phyloP scores from a whole-genome alignment of 2,113 vertebrate species.

The Caranx melampygus region DNA sequence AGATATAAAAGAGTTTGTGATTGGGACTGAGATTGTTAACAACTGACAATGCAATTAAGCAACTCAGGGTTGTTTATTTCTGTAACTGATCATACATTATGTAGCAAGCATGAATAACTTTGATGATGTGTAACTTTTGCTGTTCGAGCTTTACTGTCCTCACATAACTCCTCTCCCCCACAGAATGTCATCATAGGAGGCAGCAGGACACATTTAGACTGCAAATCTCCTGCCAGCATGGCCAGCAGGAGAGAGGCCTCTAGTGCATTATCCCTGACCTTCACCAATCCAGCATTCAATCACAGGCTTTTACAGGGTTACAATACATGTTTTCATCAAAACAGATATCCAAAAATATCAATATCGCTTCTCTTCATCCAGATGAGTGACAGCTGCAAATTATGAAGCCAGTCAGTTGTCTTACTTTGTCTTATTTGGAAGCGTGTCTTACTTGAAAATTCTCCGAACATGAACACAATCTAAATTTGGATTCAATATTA shows the following conservation, averaged over 20 bases:
- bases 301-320: constrained; percentile 6
- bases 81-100: too few species aligned
- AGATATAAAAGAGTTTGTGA: not conserved
- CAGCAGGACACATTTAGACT: not conserved
- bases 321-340: not conserved
- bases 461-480: too few species aligned
- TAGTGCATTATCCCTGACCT: not conserved
- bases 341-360: not conserved
- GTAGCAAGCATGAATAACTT: too few species aligned
- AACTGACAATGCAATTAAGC: too few species aligned
- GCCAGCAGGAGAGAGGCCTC: constrained; percentile 1
- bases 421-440: too few species aligned
- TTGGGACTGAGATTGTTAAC: not conserved
- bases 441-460: too few species aligned
- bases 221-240: not conserved
- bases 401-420: not conserved
- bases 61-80: too few species aligned
- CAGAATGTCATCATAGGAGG: not conserved
- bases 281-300: constrained; percentile 1
- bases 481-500: too few species aligned
- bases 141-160: not conserved
- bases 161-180: not conserved
- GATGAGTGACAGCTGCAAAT: not conserved
- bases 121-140: too few species aligned
- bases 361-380: not conserved